Evolutionary conservation across 1,140 invertebrate species (phyloP).

Genomic region (Schlechtendalia chinensis): DNA sequence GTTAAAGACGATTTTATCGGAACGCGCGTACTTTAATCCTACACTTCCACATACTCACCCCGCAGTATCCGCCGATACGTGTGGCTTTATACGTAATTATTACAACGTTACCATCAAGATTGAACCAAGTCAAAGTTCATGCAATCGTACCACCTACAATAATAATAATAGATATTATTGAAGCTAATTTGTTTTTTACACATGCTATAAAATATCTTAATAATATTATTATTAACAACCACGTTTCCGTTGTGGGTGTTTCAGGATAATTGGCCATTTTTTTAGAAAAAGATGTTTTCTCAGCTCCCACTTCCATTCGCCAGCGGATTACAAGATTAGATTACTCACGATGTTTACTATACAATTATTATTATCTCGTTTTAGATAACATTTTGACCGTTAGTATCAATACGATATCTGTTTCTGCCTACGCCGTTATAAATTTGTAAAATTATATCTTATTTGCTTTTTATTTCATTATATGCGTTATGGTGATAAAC

Average conservation of each 20-base stretch:
- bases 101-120: conserved; percentile 19
- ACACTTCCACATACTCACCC: too few relatives aligned
- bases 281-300: too few relatives aligned
- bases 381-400: conserved; percentile 9
- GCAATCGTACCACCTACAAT: conserved; percentile 13
- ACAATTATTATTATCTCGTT: not conserved
- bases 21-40: too few relatives aligned
- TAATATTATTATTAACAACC: not conserved
- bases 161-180: not conserved
- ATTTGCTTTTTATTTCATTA: not conserved
- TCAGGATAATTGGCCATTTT: conserved; percentile 21
- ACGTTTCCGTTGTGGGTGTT: not conserved
- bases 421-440: not conserved
- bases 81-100: conserved; percentile 1
- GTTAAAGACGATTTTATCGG: too few relatives aligned
- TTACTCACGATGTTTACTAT: not conserved
- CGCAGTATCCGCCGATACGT: too few relatives aligned
- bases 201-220: too few relatives aligned
- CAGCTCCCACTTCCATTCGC: conserved; percentile 15
- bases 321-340: conserved; percentile 19
- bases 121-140: not conserved
- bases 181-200: too few relatives aligned
- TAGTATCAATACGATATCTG: not conserved
- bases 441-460: not conserved
- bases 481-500: not conserved